Percentiles rank a stretch among this genome's conserved stretches.
These are phyloP conservation scores for Eupithecia centaureata DNA, from an alignment of 2,888 invertebrate genomes.

Conservation along the genomic window DNA sequence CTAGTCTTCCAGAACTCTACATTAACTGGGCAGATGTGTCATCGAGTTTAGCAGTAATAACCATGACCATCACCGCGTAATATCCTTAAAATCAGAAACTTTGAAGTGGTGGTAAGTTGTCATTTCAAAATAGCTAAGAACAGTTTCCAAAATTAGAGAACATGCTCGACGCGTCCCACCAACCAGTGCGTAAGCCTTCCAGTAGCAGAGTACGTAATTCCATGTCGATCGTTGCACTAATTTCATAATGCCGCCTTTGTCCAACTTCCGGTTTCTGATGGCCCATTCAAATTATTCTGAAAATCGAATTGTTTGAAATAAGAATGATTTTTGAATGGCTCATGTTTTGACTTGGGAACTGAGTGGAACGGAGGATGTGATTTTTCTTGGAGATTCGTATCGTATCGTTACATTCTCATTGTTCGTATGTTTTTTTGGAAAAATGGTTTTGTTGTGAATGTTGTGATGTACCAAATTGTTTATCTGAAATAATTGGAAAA, in stretches of 20 bases:
- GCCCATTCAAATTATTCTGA: slow-evolving; percentile 41
- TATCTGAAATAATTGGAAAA: neutral
- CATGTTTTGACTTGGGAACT: slow-evolving; percentile 15
- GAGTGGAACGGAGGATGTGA: neutral
- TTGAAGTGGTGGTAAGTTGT: neutral
- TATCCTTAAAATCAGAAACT: neutral
- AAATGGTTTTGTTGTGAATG: no score
- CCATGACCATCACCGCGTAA: neutral
- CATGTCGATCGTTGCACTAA: slow-evolving; percentile 60
- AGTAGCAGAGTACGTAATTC: slow-evolving; percentile 44
- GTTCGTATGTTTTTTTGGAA: no score
- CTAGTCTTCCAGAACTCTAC: no score
- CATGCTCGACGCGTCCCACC: neutral
- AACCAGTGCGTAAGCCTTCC: slow-evolving; percentile 44
- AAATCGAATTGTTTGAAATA: slow-evolving; percentile 23
- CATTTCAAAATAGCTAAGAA: neutral
- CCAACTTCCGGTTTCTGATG: slow-evolving; percentile 69
- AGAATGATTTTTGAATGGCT: slow-evolving; percentile 37
- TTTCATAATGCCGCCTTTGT: slow-evolving; percentile 72
- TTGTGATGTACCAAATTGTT: neutral
- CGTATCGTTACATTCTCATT: no score
- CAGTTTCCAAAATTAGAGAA: neutral
- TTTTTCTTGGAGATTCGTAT: neutral
- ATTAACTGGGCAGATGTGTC: neutral
- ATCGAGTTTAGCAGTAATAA: neutral